phyloP scores from a whole-genome alignment of 2,888 invertebrate genomes.

The Nomada goodeniana region DNA sequence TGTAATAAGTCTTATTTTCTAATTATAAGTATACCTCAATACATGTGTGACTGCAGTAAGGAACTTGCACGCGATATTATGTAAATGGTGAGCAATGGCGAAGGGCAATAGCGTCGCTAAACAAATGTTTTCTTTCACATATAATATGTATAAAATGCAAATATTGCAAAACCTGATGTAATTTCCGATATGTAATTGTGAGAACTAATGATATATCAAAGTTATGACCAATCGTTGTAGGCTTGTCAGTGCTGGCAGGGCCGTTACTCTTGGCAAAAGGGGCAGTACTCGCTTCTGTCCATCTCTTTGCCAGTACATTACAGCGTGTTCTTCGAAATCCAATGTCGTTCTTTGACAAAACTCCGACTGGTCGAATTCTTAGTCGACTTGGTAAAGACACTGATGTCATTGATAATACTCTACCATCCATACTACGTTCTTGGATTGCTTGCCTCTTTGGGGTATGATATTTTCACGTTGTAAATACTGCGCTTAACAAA shows the following conservation, averaged over 20 bases:
- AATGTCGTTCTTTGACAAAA: conserved; percentile 89
- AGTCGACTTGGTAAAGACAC: conserved; percentile 90
- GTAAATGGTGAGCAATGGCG: conserved; percentile 54
- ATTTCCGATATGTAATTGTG: conserved; percentile 46
- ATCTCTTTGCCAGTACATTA: conserved; percentile 87
- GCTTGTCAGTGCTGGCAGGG: conserved; percentile 85
- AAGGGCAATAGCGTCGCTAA: conserved; percentile 45
- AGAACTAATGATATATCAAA: conserved; percentile 64
- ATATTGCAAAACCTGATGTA: conserved; percentile 36
- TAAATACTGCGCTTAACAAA: conserved; percentile 58
- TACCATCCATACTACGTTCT: conserved; percentile 86
- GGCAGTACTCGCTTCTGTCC: conserved; percentile 86
- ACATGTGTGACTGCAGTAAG: conserved; percentile 67
- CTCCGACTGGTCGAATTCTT: conserved; percentile 89
- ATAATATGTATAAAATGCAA: conserved; percentile 30
- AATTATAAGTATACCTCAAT: conserved; percentile 54
- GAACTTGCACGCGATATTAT: conserved; percentile 60
- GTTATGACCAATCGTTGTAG: conserved; percentile 78
- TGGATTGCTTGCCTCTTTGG: conserved; percentile 81
- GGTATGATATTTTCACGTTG: conserved; percentile 77
- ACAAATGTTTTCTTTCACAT: conserved; percentile 24
- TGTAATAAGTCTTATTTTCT: conserved; percentile 25
- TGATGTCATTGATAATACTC: conserved; percentile 87
- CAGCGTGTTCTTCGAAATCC: conserved; percentile 87
- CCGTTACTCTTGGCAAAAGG: conserved; percentile 87